Evolutionary conservation across 2,113 vertebrate genomes (phyloP), one percentile per base, ranked within the genome.

Genomic region (Calonectris borealis): DNA sequence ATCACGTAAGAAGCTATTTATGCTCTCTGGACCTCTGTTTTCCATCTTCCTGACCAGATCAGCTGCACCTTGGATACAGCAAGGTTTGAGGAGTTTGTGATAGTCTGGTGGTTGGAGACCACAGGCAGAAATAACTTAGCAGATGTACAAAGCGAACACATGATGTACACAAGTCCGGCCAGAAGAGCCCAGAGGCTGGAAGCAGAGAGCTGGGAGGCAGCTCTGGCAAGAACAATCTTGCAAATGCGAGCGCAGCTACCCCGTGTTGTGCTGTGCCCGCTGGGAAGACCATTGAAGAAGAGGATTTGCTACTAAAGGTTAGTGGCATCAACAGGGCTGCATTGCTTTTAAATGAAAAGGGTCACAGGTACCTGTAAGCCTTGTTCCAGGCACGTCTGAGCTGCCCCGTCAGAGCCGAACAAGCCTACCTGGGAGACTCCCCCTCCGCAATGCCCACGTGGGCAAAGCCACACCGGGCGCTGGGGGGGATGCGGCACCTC

Each of bases 391-490:
- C 31, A 19, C 2, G 0, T 13, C 71, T 17, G 62, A 40, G 11
- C 42, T 18, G 42, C 52, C 16, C 24, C 0, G 1, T 32, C 58
- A 11, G 49, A 51, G 24, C 61, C 20, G 2, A 58, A 22, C 54
- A 38, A 15, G 16, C 3, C 7, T 8, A 42, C n/a, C 19, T 7
- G 52, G 52, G 44, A 76, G 44, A 31, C 4, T 26, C 16, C 22
- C 14, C 7, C 22, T 22, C 29, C 3, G 1, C 26, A 29, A 9
- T 6, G 27, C 29, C n/a, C 70, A 18, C 2, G 4, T 3, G 42
- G 49, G 40, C 40, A 57, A 57, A 66, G 60, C 69, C 36, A 52
- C 3, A 2, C 38, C 2, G 31, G 24, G 18, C 2, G 11, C 69
- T 16, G 32, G 57, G 32, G 32, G n/a, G 29, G 61, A 49, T 19